Conservation (phyloP, 2,113 vertebrate species). For the Hemiprocne comata region DNA sequence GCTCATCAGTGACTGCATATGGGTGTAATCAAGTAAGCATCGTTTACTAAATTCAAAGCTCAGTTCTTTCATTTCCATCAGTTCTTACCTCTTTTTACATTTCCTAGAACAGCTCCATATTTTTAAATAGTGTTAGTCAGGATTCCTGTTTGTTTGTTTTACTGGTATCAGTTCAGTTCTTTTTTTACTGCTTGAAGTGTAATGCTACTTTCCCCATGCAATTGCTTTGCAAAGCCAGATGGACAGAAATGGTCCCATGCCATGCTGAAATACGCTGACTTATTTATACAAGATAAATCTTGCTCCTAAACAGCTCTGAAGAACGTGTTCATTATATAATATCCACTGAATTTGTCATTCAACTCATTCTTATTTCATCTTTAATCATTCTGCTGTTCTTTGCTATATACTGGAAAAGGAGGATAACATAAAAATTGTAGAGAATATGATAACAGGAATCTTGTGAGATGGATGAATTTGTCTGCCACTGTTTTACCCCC, state of each 20-base stretch:
- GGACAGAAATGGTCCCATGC: neutral
- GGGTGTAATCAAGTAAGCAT: conserved; percentile 58
- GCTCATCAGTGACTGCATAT: conserved; percentile 51
- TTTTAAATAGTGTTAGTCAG: neutral
- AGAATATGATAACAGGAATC: neutral
- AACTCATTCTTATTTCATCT: neutral
- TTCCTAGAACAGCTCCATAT: neutral
- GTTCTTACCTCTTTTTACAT: conserved; percentile 8
- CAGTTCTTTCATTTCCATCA: conserved; percentile 26
- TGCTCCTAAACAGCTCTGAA: conserved; percentile 3
- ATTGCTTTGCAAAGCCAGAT: neutral
- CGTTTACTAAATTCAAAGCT: conserved; percentile 44
- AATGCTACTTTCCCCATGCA: neutral
- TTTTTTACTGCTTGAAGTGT: neutral
- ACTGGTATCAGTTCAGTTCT: neutral
- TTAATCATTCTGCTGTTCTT: neutral
- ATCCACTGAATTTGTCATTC: neutral
- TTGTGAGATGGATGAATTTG: neutral
- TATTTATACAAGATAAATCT: neutral
- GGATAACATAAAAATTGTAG: neutral
- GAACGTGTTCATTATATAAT: neutral
- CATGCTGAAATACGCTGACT: neutral
- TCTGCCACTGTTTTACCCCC: neutral
- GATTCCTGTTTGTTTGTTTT: conserved; percentile 41
- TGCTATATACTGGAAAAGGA: neutral